These are phyloP conservation scores for Dinomys branickii DNA, from an alignment of 2,113 vertebrate species.

Conservation along the genomic window DNA sequence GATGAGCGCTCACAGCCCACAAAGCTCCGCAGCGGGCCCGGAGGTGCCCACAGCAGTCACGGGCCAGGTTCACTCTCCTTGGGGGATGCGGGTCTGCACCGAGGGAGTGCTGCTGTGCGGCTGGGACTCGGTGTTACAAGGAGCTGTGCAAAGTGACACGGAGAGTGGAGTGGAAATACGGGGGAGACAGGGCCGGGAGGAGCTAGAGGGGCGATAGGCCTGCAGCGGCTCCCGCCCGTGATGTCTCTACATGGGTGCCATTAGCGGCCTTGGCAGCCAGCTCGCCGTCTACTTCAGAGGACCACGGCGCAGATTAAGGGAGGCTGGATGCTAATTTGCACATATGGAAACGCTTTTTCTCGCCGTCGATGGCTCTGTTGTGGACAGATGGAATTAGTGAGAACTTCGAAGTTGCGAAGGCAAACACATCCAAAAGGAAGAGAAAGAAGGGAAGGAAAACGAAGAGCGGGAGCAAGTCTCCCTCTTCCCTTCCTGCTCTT, in stretches of 20 bases:
- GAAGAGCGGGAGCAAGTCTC: constrained; percentile 58
- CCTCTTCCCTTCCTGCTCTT: background rate
- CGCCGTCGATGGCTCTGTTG: constrained; percentile 94
- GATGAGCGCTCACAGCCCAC: accelerated
- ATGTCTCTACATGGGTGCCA: constrained; percentile 90
- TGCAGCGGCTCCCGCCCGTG: constrained; percentile 84
- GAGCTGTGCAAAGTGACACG: constrained; percentile 70
- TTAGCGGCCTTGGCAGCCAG: constrained; percentile 92
- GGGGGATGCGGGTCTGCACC: constrained; percentile 21
- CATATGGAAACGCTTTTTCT: constrained; percentile 99
- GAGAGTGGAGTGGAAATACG: constrained; percentile 68
- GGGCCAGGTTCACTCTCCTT: constrained; percentile 44
- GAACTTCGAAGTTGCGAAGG: constrained; percentile 96
- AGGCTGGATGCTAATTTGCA: constrained; percentile 96
- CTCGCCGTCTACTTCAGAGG: constrained; percentile 90
- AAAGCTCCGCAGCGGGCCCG: background rate
- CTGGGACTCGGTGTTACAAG: constrained; percentile 55
- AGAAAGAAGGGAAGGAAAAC: constrained; percentile 70
- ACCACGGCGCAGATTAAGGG: constrained; percentile 90
- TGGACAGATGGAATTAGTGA: constrained; percentile 99
- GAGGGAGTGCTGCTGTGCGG: background rate
- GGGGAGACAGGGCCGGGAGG: constrained; percentile 15
- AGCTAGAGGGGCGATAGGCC: constrained; percentile 61
- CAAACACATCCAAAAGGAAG: constrained; percentile 93
- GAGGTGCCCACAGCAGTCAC: background rate